These are phyloP conservation scores for Sander vitreus DNA, from an alignment of 2,113 vertebrate genomes.

Conservation along the genomic window DNA sequence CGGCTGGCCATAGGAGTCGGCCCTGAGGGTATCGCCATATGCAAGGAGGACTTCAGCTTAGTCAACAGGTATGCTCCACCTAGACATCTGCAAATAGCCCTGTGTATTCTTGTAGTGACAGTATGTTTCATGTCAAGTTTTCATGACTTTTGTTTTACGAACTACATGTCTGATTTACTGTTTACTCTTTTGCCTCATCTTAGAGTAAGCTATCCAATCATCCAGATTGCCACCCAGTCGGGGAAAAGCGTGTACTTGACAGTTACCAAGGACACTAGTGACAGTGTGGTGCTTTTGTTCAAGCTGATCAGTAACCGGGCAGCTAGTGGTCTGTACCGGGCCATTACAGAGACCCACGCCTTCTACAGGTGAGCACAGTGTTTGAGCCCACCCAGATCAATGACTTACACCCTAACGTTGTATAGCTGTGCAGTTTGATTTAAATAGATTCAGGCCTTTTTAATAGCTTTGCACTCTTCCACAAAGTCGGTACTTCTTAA, in stretches of 20 bases:
- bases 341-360: slow-evolving; percentile 97
- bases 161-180: background rate
- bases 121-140: background rate
- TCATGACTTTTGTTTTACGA: background rate
- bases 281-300: slow-evolving; percentile 93
- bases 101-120: background rate
- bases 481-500: slow-evolving; percentile 2
- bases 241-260: slow-evolving; percentile 98
- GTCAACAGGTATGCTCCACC: slow-evolving; percentile 88
- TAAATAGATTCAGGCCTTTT: background rate
- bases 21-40: slow-evolving; percentile 94
- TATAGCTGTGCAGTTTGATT: background rate
- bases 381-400: slow-evolving; percentile 1
- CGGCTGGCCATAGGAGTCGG: slow-evolving; percentile 94
- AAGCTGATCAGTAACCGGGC: slow-evolving; percentile 97
- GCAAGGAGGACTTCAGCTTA: slow-evolving; percentile 93
- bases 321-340: slow-evolving; percentile 95
- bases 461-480: background rate
- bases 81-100: background rate
- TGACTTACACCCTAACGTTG: background rate
- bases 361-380: slow-evolving; percentile 92
- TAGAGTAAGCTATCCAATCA: slow-evolving; percentile 95
- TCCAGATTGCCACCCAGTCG: slow-evolving; percentile 98
- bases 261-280: slow-evolving; percentile 93
- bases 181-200: background rate